phyloP scores from a whole-genome alignment of 2,113 vertebrate species.

The Saccopteryx leptura region DNA sequence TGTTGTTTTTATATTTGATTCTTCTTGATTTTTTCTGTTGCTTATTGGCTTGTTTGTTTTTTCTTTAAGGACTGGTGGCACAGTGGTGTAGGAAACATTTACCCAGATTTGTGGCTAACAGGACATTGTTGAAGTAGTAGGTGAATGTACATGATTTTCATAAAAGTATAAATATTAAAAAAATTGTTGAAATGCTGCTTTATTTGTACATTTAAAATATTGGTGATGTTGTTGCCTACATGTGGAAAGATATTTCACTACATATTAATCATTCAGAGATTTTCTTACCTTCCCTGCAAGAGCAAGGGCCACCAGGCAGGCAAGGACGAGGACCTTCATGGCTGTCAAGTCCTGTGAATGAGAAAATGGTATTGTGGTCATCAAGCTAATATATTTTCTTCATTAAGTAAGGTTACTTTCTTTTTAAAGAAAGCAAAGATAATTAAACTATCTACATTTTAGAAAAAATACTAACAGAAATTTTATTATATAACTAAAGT shows the following conservation, averaged over 20 bases:
- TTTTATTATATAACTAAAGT: neutral
- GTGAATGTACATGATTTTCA: neutral
- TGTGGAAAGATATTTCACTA: neutral
- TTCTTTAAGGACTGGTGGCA: neutral
- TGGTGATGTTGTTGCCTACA: neutral
- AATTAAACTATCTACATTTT: neutral
- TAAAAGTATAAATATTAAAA: neutral
- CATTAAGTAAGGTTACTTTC: neutral
- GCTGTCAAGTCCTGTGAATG: slow-evolving; percentile 19
- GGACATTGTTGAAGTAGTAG: neutral
- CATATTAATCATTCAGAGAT: neutral
- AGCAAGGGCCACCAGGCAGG: slow-evolving; percentile 75
- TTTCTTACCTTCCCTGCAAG: slow-evolving; percentile 72
- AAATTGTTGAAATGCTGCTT: neutral
- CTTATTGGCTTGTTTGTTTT: neutral
- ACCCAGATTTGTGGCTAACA: neutral
- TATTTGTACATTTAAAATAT: neutral
- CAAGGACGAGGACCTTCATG: slow-evolving; percentile 77
- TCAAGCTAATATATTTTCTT: neutral
- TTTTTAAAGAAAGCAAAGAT: neutral
- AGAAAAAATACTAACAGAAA: neutral
- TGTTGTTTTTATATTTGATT: neutral
- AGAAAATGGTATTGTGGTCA: neutral
- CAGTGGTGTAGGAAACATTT: neutral
- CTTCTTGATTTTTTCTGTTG: neutral